Evolutionary conservation across 35 echinoderm and acorn worm species (phyloP).

Genomic region (Lytechinus variegatus): DNA sequence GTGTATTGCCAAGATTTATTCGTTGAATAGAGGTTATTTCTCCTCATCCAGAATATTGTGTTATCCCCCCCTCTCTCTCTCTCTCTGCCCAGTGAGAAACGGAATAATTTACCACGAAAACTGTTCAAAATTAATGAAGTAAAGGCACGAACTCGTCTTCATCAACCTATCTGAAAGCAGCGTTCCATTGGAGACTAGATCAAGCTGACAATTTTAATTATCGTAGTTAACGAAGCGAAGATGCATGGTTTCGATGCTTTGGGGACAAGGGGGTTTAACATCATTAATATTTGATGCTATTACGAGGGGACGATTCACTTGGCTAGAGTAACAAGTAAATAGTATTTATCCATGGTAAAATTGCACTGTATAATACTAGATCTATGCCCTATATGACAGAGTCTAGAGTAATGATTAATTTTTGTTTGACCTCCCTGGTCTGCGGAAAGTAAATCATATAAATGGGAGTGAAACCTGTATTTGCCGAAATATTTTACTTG

Average conservation of each 20-base stretch:
- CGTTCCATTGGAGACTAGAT: background rate
- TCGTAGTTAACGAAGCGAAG: constrained; percentile 17
- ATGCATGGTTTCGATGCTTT: background rate
- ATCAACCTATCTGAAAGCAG: background rate
- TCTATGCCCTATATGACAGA: too few relatives aligned
- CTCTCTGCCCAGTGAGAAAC: background rate
- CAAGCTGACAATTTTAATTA: constrained; percentile 38
- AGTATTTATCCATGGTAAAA: background rate
- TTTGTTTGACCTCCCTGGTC: too few relatives aligned
- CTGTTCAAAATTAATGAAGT: too few relatives aligned
- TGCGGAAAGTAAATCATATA: too few relatives aligned
- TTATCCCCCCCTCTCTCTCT: background rate
- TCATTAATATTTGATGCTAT: constrained; percentile 23
- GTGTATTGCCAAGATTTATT: too few relatives aligned
- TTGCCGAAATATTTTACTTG: too few relatives aligned
- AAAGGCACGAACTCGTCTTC: background rate
- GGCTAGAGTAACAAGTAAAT: background rate
- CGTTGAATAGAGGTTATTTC: too few relatives aligned
- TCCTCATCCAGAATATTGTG: too few relatives aligned
- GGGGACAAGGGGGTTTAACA: background rate
- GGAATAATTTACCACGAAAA: too few relatives aligned
- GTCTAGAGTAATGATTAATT: too few relatives aligned
- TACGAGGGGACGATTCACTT: background rate
- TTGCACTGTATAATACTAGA: background rate
- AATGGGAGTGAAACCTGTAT: too few relatives aligned